A percentile compares a stretch with the other conserved stretches of the same genome.
phyloP scores from a whole-genome alignment of 1,140 invertebrate species.

The Aphelinus atriplicis region DNA sequence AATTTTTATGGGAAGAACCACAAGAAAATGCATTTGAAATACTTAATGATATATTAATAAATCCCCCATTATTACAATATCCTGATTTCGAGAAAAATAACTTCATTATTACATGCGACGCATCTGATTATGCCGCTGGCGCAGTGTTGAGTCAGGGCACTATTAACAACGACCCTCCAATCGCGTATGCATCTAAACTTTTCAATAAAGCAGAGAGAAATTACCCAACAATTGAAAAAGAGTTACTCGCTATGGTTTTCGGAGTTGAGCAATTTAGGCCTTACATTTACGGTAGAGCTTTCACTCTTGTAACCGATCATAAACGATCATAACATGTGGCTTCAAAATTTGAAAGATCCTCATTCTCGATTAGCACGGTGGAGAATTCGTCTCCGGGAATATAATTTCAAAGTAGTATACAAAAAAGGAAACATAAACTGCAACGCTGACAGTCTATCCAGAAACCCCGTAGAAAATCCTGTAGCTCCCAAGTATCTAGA shows the following conservation, averaged over 20 bases:
- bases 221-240: slow-evolving; percentile 60
- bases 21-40: not conserved
- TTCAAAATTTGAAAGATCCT: slow-evolving; percentile 64
- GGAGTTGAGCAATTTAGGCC: slow-evolving; percentile 61
- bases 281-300: slow-evolving; percentile 65
- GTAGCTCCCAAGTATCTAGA: not conserved
- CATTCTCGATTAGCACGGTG: slow-evolving; percentile 60
- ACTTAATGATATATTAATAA: not conserved
- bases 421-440: slow-evolving; percentile 54
- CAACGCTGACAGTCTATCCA: slow-evolving; percentile 51
- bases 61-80: slow-evolving; percentile 21
- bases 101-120: slow-evolving; percentile 48
- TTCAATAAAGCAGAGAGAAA: slow-evolving; percentile 60
- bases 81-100: slow-evolving; percentile 41
- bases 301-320: slow-evolving; percentile 68
- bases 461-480: not conserved
- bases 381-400: slow-evolving; percentile 62
- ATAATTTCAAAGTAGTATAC: slow-evolving; percentile 62
- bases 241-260: slow-evolving; percentile 60
- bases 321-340: slow-evolving; percentile 62
- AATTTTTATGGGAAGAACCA: not conserved
- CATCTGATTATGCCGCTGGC: slow-evolving; percentile 40
- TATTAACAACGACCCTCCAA: slow-evolving; percentile 45
- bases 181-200: slow-evolving; percentile 57
- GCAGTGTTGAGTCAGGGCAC: slow-evolving; percentile 40